Conservation (phyloP, 2,888 invertebrate species). For the Synanthedon myopaeformis region DNA sequence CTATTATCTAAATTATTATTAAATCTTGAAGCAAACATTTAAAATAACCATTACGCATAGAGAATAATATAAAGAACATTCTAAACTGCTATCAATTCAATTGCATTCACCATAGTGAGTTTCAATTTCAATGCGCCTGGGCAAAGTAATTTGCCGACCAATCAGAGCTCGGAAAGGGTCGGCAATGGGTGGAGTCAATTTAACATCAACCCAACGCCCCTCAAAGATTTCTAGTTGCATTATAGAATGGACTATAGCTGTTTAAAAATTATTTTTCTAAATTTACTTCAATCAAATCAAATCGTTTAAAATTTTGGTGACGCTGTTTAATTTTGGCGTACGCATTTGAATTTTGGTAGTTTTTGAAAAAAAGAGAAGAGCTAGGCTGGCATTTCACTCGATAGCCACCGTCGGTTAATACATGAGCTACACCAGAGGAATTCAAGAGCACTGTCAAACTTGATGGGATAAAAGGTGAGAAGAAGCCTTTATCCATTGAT, state of each 20-base stretch:
- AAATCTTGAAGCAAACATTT: slow-evolving; percentile 8
- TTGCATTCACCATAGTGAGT: slow-evolving; percentile 37
- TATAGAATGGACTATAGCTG: slow-evolving; percentile 42
- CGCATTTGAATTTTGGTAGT: too few relatives aligned
- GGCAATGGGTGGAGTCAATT: slow-evolving; percentile 28
- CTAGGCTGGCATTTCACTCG: too few relatives aligned
- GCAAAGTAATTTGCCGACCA: slow-evolving; percentile 30
- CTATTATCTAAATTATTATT: too few relatives aligned
- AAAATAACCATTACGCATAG: slow-evolving; percentile 39
- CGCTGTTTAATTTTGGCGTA: too few relatives aligned
- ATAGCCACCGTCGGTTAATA: too few relatives aligned
- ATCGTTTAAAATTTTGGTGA: too few relatives aligned
- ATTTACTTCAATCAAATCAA: too few relatives aligned
- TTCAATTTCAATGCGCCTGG: slow-evolving; percentile 33
- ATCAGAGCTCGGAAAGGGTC: slow-evolving; percentile 28
- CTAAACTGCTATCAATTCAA: slow-evolving; percentile 46
- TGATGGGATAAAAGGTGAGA: too few relatives aligned
- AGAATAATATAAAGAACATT: slow-evolving; percentile 42
- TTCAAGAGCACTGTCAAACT: too few relatives aligned
- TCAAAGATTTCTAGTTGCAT: slow-evolving; percentile 36
- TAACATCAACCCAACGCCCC: slow-evolving; percentile 43
- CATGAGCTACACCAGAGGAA: too few relatives aligned
- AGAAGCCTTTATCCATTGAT: too few relatives aligned
- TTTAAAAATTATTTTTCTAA: slow-evolving; percentile 2
- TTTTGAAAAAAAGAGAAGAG: too few relatives aligned